Conservation (phyloP, 64 coral and sea anemone genomes). For the Orbicella faveolata region DNA sequence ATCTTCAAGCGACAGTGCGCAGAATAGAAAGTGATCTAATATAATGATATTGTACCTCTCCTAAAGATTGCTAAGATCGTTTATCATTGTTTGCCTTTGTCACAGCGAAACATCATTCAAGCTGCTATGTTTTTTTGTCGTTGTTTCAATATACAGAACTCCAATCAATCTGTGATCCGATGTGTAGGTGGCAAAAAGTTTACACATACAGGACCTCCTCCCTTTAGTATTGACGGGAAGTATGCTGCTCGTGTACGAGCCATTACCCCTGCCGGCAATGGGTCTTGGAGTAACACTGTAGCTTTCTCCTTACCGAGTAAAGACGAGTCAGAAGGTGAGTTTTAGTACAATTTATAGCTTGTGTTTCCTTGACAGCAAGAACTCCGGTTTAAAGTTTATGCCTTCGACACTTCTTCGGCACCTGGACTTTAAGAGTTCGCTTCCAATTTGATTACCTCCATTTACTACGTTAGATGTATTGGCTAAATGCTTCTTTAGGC, state of each 20-base stretch:
- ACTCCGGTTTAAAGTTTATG: neutral
- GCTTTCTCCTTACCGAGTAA: constrained; percentile 23
- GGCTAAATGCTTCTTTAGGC: too few relatives aligned
- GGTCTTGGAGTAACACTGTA: constrained; percentile 79
- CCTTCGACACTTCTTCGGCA: neutral
- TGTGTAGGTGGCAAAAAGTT: constrained; percentile 34
- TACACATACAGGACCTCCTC: neutral
- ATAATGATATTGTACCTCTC: too few relatives aligned
- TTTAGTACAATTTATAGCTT: neutral
- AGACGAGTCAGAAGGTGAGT: constrained; percentile 29
- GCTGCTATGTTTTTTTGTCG: neutral
- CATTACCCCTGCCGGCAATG: constrained; percentile 94
- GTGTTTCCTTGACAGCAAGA: neutral
- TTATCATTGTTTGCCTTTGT: too few relatives aligned
- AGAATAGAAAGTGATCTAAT: too few relatives aligned
- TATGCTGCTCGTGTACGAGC: constrained; percentile 88
- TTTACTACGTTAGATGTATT: too few relatives aligned
- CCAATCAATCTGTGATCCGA: neutral
- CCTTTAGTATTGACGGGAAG: neutral
- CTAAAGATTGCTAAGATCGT: too few relatives aligned
- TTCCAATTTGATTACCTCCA: too few relatives aligned
- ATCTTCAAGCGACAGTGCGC: too few relatives aligned
- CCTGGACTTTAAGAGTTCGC: too few relatives aligned
- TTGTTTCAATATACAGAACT: neutral
- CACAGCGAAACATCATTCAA: too few relatives aligned